Conservation (phyloP, 2,797 vertebrate genomes). For the Coendou prehensilis region DNA sequence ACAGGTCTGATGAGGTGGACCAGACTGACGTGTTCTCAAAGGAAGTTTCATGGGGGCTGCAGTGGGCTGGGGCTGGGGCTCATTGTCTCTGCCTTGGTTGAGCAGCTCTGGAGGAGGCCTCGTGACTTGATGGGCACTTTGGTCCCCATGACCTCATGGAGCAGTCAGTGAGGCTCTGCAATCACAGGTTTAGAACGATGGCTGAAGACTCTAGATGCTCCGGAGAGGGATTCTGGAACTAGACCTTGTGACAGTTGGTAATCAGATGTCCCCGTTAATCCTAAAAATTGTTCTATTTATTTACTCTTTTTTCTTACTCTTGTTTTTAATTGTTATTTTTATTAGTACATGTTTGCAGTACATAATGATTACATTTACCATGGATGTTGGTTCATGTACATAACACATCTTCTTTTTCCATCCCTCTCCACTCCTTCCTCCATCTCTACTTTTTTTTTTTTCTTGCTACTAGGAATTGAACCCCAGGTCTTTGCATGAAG, state of each 20-base stretch:
- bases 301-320: background rate
- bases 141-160: background rate
- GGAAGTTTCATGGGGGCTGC: background rate
- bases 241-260: background rate
- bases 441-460: background rate
- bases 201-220: background rate
- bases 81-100: background rate
- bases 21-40: background rate
- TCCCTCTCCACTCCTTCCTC: background rate
- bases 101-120: background rate
- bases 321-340: background rate
- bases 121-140: background rate
- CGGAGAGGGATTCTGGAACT: background rate
- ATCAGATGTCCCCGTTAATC: background rate
- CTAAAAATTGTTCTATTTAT: background rate
- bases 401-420: background rate
- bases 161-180: rapidly evolving
- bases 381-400: background rate
- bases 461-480: background rate
- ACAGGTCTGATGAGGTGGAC: background rate
- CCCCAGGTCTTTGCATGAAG: background rate
- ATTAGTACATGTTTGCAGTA: background rate
- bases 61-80: background rate
- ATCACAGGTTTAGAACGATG: background rate
- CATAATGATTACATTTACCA: background rate